Conservation (phyloP, 2,797 vertebrate genomes). For the Heteromormyrus szaboi region DNA sequence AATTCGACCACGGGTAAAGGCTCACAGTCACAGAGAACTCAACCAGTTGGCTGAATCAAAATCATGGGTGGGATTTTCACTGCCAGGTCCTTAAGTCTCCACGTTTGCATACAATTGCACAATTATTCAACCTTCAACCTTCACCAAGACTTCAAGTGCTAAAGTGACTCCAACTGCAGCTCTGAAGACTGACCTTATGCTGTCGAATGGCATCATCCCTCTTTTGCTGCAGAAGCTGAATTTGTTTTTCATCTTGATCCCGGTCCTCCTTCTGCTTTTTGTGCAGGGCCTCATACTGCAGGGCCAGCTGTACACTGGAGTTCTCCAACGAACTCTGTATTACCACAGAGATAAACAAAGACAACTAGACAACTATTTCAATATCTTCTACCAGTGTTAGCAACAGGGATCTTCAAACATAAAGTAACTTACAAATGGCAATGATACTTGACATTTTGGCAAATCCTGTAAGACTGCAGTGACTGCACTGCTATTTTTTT, state of each 20-base stretch:
- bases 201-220: neutral
- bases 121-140: neutral
- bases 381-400: neutral
- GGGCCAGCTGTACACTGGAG: neutral
- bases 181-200: conserved; percentile 15
- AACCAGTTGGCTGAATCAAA: neutral
- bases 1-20: neutral
- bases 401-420: neutral
- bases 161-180: neutral
- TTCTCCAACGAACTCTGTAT: conserved; percentile 2
- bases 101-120: neutral
- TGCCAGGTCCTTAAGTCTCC: neutral
- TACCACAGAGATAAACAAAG: neutral
- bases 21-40: neutral
- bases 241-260: neutral
- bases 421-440: neutral
- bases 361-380: neutral
- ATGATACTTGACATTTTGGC: neutral
- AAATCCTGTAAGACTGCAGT: neutral
- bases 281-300: neutral
- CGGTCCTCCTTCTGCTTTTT: neutral
- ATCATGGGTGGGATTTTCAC: neutral
- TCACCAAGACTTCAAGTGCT: neutral
- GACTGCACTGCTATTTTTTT: neutral
- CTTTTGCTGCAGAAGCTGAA: neutral